Base-by-base conservation (phyloP, 2,888 invertebrate genomes). In the Eupithecia insigniata region DNA sequence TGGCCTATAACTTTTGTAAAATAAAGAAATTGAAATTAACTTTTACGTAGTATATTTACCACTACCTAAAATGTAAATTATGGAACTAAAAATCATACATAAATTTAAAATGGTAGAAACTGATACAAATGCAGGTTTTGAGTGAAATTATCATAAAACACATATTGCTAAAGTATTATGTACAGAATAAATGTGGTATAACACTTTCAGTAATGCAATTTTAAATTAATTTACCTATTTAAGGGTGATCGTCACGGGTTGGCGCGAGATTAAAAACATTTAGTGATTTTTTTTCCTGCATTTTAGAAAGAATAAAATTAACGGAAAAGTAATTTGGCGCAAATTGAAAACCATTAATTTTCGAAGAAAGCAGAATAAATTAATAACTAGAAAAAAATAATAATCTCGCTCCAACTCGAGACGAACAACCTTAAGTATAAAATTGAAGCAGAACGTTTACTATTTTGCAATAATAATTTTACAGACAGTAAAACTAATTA, bases 171-270 rank as follows among this genome's bases (percentile, higher is more conserved):
- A 70, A 70, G 26, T 67, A 74, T 58, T 74, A 72, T 79, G 79
- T 81, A 84, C 83, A 82, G 72, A 81, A 83, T 6, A 85, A 85
- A 89, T 89, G 88, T 90, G 89, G 90, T 89, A 84, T 85, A 89
- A 90, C 87, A 88, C 86, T 87, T 83, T 62, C 65, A 67, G 22
- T 61, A 46, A 58, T 62, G 60, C 65, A 46, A 60, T 74, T 67
- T 60, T 36, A 61, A 32, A 61, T 61, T 60, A 60, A 30, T n/a
- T 32, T n/a, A 18, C 34, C n/a, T n/a, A 32, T 62, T 62, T 18
- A n/a, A n/a, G n/a, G n/a, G n/a, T n/a, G n/a, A n/a, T n/a, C n/a
- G n/a, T n/a, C n/a, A n/a, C n/a, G n/a, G n/a, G n/a, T n/a, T n/a
- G n/a, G n/a, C n/a, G n/a, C n/a, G n/a, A n/a, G n/a, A n/a, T n/a